Percentiles rank a stretch among this genome's conserved stretches.
These are phyloP conservation scores for Drosophila cognata DNA, from an alignment of 2,888 invertebrate species.

Conservation along the genomic window DNA sequence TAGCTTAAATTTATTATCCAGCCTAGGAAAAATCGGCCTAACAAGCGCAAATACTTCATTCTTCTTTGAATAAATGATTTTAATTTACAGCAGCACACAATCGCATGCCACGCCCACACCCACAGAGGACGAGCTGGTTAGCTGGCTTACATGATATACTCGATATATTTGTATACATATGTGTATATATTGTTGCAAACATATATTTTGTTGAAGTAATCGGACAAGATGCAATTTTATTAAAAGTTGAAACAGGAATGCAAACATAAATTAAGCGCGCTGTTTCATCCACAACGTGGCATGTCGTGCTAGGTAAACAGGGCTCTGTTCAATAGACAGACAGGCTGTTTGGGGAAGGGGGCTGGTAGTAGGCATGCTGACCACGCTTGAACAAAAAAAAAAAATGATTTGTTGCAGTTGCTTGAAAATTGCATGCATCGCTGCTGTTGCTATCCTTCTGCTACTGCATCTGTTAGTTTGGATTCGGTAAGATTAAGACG, in stretches of 20 bases:
- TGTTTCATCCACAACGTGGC: slow-evolving; percentile 47
- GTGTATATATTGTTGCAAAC: not conserved
- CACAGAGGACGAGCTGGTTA: not conserved
- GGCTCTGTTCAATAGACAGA: not conserved
- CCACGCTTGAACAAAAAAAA: slow-evolving; percentile 17
- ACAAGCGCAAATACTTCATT: not conserved
- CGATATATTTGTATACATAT: not conserved
- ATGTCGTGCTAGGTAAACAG: slow-evolving; percentile 36
- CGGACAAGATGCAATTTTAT: slow-evolving; percentile 47
- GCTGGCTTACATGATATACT: not conserved
- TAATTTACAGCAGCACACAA: slow-evolving; percentile 18
- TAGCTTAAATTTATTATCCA: not conserved
- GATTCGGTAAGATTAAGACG: not conserved
- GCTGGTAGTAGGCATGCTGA: slow-evolving; percentile 6
- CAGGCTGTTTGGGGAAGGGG: not conserved
- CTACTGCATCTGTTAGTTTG: not conserved
- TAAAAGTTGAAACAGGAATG: slow-evolving; percentile 50
- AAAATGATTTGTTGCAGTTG: slow-evolving; percentile 53
- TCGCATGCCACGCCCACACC: slow-evolving; percentile 13
- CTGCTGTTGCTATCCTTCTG: slow-evolving; percentile 12
- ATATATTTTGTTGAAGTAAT: slow-evolving; percentile 28
- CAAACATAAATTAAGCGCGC: slow-evolving; percentile 50
- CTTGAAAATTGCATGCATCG: slow-evolving; percentile 39
- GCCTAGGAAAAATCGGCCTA: not conserved
- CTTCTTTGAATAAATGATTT: slow-evolving; percentile 13